Evolutionary conservation across 2,888 invertebrate genomes (phyloP).

Genomic region (Noctua janthina): DNA sequence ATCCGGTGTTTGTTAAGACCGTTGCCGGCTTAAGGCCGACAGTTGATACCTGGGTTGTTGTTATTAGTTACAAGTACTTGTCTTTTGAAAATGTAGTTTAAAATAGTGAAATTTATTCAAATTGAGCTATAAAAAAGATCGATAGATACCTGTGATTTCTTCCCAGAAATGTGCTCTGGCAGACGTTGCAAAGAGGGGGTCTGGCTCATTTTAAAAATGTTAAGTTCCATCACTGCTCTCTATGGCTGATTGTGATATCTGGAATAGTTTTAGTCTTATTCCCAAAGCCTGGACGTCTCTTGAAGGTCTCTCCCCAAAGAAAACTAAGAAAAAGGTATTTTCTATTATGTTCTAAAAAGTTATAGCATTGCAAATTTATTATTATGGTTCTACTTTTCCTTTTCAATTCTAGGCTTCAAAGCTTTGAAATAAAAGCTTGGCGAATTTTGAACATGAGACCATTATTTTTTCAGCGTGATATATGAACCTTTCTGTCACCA

Average conservation of each 20-base stretch:
- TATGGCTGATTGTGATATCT: neutral
- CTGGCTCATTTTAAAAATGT: neutral
- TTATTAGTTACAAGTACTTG: constrained; percentile 16
- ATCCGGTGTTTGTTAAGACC: constrained; percentile 43
- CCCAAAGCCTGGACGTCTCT: neutral
- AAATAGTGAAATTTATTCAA: neutral
- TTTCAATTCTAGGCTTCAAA: neutral
- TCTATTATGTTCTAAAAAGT: neutral
- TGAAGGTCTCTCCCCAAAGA: neutral
- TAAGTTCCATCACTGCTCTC: no score
- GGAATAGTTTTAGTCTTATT: neutral
- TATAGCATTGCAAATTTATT: neutral
- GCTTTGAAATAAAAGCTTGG: neutral
- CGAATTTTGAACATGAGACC: neutral
- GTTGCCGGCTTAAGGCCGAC: constrained; percentile 9
- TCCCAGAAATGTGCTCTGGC: neutral
- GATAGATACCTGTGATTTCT: neutral
- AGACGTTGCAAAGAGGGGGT: neutral
- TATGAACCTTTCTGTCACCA: neutral
- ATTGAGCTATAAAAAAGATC: no score
- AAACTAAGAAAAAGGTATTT: neutral
- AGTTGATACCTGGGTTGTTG: constrained; percentile 32
- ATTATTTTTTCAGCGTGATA: constrained; percentile 9
- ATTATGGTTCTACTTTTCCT: neutral
- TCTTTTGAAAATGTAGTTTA: neutral